Base-by-base conservation (phyloP, 2,888 invertebrate genomes). In the Eupithecia abbreviata region DNA sequence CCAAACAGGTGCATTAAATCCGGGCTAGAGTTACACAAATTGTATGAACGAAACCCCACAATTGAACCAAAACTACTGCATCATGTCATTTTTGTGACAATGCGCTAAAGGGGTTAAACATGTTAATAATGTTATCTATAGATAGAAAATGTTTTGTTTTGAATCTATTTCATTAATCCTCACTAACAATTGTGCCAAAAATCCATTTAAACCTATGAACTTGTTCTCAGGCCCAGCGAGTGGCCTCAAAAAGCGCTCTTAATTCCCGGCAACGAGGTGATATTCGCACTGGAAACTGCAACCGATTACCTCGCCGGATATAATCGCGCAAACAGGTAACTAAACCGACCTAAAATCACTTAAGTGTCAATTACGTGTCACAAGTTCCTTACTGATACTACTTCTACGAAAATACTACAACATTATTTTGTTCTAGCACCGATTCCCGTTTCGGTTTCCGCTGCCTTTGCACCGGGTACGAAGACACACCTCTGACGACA, bases 251-350 rank as follows among this genome's bases (percentile, higher is more conserved):
- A 97, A 83, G 97, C 98, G 0, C 95, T 99, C 15, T 95, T 99
- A 76, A 92, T 99, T 65, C 99, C 99, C 55, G 99, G 99, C 30
- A 98, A 99, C 90, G 98, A 98, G 93, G 97, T 99, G 0, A 97
- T 99, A 85, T 99, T 99, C 91, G 98, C 99, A 0, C 90, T 99
- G 87, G 99, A 99, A 94, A 99, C 99, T 0, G 98, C 99, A 0
- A 98, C 99, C 0, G 97, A 99, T 90, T 99, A 99, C 90, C 96
- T 98, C 79, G 98, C 98, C 86, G 98, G 98, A 91, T 98, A 98
- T 82, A 97, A 97, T 85, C 97, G 90, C 73, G 80, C 86, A 4
- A 89, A 90, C 75, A 90, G 88, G 92, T 92, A 83, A 87, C 86
- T 73, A 3, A 62, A 62, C 62, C 4, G 12, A 62, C 10, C 58